A percentile compares a stretch with the other conserved stretches of the same genome.
These are phyloP conservation scores for Myiotriccus ornatus DNA, from an alignment of 2,797 vertebrate species.

Conservation along the genomic window DNA sequence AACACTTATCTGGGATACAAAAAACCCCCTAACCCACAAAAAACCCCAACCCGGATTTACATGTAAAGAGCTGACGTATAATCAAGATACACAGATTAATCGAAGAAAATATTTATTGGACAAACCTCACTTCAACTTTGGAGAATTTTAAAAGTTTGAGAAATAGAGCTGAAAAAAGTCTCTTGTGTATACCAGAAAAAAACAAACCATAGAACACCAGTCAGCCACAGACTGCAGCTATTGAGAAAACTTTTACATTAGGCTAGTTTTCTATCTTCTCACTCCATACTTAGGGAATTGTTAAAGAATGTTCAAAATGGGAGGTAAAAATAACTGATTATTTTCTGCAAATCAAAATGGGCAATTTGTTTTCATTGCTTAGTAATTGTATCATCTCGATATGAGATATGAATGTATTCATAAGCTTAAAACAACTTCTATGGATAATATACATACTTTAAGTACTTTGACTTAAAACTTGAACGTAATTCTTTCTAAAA, in stretches of 20 bases:
- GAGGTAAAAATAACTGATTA: conserved; percentile 27
- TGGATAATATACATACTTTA: conserved; percentile 84
- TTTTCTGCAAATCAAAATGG: conserved; percentile 62
- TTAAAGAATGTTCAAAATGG: conserved; percentile 52
- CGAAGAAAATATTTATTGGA: conserved; percentile 58
- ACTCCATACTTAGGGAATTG: conserved; percentile 20
- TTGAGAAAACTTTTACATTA: conserved; percentile 44
- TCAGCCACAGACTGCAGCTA: conserved; percentile 64
- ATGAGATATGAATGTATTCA: conserved; percentile 77
- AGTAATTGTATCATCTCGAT: conserved; percentile 74
- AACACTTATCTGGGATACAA: conserved; percentile 51
- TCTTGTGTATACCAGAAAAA: background rate
- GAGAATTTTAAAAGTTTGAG: conserved; percentile 61
- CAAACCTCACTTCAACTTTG: conserved; percentile 59
- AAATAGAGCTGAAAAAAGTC: conserved; percentile 60
- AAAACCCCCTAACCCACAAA: background rate
- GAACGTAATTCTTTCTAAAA: conserved; percentile 80
- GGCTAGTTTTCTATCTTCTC: conserved; percentile 1
- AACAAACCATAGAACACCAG: conserved; percentile 52
- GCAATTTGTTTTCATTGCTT: conserved; percentile 64
- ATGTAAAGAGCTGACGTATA: conserved; percentile 73
- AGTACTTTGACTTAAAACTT: conserved; percentile 79
- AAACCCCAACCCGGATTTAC: conserved; percentile 34
- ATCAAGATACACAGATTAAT: conserved; percentile 66
- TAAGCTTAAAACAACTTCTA: conserved; percentile 79